These are phyloP conservation scores for Lycophotia porphyrea DNA, from an alignment of 2,888 invertebrate species.

Conservation along the genomic window DNA sequence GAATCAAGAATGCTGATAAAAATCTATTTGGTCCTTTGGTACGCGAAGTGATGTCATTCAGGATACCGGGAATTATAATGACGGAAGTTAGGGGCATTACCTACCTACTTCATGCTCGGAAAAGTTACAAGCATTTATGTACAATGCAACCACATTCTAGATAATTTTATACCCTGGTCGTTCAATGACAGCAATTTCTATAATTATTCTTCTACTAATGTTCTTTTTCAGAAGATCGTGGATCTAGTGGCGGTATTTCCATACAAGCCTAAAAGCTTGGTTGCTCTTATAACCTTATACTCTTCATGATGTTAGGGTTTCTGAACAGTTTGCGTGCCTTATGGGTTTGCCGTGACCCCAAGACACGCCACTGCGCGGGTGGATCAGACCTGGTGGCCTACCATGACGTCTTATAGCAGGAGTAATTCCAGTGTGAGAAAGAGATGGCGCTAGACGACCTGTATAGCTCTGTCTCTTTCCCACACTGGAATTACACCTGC, in stretches of 20 bases:
- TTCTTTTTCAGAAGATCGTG: background rate
- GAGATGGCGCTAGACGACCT: too few species aligned
- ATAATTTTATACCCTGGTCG: background rate
- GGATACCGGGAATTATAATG: conserved; percentile 12
- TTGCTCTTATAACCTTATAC: too few species aligned
- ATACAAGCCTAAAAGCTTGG: too few species aligned
- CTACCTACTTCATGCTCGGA: conserved; percentile 8
- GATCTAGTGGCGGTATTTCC: too few species aligned
- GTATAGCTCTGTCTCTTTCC: too few species aligned
- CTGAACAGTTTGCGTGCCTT: too few species aligned
- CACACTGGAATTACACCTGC: too few species aligned
- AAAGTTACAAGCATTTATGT: conserved; percentile 12
- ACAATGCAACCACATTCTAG: background rate
- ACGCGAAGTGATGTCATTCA: conserved; percentile 13
- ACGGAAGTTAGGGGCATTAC: conserved; percentile 6
- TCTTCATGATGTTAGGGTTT: too few species aligned
- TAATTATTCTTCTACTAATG: background rate
- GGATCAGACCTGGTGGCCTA: background rate
- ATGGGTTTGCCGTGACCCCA: too few species aligned
- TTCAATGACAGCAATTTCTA: background rate
- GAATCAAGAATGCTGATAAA: conserved; percentile 36
- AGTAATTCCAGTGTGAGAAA: too few species aligned
- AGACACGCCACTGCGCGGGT: too few species aligned
- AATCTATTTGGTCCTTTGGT: conserved; percentile 20
- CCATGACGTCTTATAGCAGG: too few species aligned